Evolutionary conservation across 1,140 invertebrate genomes (phyloP).

Genomic region (Lerema accius): DNA sequence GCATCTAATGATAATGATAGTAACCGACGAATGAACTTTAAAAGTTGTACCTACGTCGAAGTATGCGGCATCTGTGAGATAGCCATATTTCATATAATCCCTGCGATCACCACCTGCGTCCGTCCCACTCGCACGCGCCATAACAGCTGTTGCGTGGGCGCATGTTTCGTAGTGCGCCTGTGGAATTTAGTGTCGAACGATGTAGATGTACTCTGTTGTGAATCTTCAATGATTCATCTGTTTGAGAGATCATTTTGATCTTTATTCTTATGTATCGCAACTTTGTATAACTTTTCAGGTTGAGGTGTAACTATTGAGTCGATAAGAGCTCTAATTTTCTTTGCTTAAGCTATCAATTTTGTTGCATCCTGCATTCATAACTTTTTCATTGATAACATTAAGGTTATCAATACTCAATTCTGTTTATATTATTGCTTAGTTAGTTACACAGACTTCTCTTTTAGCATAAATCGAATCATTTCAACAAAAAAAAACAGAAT

Average conservation of each 20-base stretch:
- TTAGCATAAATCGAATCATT: neutral
- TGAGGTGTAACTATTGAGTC: no score
- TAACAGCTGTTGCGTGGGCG: slow-evolving; percentile 60
- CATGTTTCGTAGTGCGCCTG: slow-evolving; percentile 37
- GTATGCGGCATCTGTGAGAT: slow-evolving; percentile 16
- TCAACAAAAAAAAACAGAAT: neutral
- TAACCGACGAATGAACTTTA: slow-evolving; percentile 4
- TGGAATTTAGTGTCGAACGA: slow-evolving; percentile 36
- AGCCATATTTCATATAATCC: slow-evolving; percentile 18
- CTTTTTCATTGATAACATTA: no score
- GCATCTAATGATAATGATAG: no score
- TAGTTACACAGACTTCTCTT: no score
- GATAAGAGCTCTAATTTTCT: no score
- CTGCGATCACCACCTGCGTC: slow-evolving; percentile 69
- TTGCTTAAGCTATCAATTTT: no score
- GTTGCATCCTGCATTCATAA: no score
- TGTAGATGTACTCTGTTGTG: slow-evolving; percentile 9
- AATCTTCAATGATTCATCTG: slow-evolving; percentile 28
- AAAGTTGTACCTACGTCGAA: neutral
- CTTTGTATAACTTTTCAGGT: neutral
- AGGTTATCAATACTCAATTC: no score
- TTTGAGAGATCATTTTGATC: slow-evolving; percentile 23
- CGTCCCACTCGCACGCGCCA: slow-evolving; percentile 73
- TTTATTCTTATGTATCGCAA: slow-evolving; percentile 5
- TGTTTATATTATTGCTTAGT: no score